Base-by-base conservation (phyloP, 2,888 invertebrate species). In the Harmothoe impar region DNA sequence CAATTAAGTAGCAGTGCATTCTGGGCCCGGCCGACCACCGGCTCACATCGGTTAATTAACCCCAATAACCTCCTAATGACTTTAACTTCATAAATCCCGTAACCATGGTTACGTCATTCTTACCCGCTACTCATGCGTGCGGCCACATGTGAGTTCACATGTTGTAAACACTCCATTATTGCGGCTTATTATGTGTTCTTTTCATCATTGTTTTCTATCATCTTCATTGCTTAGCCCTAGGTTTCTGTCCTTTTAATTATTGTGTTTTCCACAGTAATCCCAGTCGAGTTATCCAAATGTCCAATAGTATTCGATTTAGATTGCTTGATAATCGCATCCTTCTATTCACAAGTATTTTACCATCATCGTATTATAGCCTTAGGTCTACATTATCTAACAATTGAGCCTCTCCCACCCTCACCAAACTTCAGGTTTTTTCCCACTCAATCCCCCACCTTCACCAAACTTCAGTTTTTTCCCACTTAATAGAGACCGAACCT, bases 71-170 rank as follows among this genome's bases (percentile, higher is more conserved):
- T 31, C 77, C 3, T 77, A 77, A 77, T 77, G 29, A 31, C 31
- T 20, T 29, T 77, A 77, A 31, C 77, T 77, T 31, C 77, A 77
- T 77, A 77, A 77, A 77, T 1, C 25, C 25, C 1, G 77, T 77
- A 20, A 25, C 31, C 77, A 77, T 77, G 31, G 77, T 31, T 31
- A 77, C 77, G 29, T 31, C 7, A 31, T 31, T 77, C 77, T 20
- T n/a, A 15, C 77, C 25, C 3, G 77, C 35, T 35, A 81, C 81
- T 43, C 81, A 81, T 33, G 81, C 81, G n/a, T 81, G 43, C 23
- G 20, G 5, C 23, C 43, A 81, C 35, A 35, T 81, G 81, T 35
- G 81, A 35, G 33, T 81, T 81, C 81, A 81, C 81, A 81, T 33
- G 81, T 43, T 35, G 3, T 23, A 81, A 81, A 43, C 81, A 81